Percentiles rank a stretch among this genome's conserved stretches.
Conservation (phyloP, 2,113 vertebrate genomes). For the Festucalex cinctus region DNA sequence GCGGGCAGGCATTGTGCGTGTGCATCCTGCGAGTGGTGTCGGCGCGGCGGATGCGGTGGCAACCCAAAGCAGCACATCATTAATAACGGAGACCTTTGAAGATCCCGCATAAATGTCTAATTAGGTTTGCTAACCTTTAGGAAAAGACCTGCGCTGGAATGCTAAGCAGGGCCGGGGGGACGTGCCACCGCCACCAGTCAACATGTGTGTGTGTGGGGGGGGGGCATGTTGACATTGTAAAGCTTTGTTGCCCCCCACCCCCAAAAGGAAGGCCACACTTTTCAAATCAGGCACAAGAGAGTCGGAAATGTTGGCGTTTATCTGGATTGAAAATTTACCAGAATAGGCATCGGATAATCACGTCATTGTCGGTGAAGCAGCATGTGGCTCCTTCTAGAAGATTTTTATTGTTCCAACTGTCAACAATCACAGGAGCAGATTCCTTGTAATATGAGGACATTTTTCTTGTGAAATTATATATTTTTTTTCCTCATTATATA, state of each 20-base stretch:
- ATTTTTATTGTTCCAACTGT: neutral
- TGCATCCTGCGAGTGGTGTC: slow-evolving; percentile 62
- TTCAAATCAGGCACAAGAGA: slow-evolving; percentile 48
- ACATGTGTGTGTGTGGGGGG: slow-evolving; percentile 65
- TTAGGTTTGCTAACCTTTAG: slow-evolving; percentile 79
- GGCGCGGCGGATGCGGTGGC: slow-evolving; percentile 66
- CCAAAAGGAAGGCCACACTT: slow-evolving; percentile 62
- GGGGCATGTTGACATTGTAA: slow-evolving; percentile 61
- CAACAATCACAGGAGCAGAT: neutral
- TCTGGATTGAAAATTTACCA: neutral
- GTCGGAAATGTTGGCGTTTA: neutral
- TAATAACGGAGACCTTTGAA: slow-evolving; percentile 78
- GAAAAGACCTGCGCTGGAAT: slow-evolving; percentile 73
- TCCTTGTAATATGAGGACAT: too few species aligned
- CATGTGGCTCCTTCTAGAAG: neutral
- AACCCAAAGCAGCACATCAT: slow-evolving; percentile 73
- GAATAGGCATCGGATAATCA: neutral
- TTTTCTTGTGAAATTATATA: too few species aligned
- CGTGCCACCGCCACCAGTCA: slow-evolving; percentile 70
- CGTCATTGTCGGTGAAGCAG: neutral
- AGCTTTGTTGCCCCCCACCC: slow-evolving; percentile 33
- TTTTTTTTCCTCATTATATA: too few species aligned
- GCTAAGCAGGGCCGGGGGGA: slow-evolving; percentile 65
- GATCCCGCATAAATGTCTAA: slow-evolving; percentile 79
- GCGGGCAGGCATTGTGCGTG: slow-evolving; percentile 57